phyloP scores from a whole-genome alignment of 2,113 vertebrate species.

The Varanus komodoensis region DNA sequence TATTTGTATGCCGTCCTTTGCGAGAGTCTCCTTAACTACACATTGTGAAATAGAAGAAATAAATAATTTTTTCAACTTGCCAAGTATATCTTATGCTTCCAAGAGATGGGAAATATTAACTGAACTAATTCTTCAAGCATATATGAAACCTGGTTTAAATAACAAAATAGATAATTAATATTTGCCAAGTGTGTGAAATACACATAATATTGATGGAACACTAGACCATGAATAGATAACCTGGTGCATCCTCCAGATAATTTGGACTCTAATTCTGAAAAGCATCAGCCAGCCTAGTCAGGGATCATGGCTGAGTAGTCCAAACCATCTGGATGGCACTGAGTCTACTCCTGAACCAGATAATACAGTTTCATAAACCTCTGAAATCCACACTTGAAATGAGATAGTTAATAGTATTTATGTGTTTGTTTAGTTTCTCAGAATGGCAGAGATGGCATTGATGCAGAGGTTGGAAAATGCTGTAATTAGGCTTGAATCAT shows the following conservation, averaged over 20 bases:
- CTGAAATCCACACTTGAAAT: neutral
- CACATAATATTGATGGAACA: neutral
- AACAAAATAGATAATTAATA: neutral
- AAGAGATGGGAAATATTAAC: neutral
- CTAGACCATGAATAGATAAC: too few species aligned
- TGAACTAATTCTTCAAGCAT: neutral
- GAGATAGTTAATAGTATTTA: conserved; percentile 24
- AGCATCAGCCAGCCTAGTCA: too few species aligned
- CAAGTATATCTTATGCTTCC: too few species aligned
- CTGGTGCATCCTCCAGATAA: too few species aligned
- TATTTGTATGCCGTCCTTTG: too few species aligned
- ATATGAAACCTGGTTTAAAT: neutral
- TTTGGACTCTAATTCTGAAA: too few species aligned
- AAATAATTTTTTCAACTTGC: too few species aligned
- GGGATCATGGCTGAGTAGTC: too few species aligned
- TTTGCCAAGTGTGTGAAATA: neutral
- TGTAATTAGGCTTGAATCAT: conserved; percentile 88
- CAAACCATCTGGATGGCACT: too few species aligned
- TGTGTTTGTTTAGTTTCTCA: conserved; percentile 60
- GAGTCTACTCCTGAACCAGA: neutral
- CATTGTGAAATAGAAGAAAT: neutral
- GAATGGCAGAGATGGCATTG: conserved; percentile 83
- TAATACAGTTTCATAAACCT: neutral
- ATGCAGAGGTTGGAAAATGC: conserved; percentile 91
- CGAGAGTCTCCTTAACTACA: neutral